phyloP scores from a whole-genome alignment of 2,888 invertebrate genomes.

The Phragmatobia fuliginosa region DNA sequence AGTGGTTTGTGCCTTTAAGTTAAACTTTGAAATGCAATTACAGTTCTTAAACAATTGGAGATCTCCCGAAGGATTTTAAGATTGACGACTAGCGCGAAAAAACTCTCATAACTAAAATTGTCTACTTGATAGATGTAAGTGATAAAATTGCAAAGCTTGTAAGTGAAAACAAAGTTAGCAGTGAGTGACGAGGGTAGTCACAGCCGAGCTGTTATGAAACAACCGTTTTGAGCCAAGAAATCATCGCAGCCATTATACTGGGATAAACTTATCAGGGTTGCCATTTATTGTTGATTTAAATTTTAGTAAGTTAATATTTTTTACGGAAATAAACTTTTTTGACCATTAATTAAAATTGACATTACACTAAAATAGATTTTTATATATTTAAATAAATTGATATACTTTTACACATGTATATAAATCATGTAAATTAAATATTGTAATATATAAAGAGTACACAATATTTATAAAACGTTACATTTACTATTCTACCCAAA shows the following conservation, averaged over 20 bases:
- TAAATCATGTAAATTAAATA: not conserved
- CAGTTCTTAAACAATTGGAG: not conserved
- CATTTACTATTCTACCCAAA: not conserved
- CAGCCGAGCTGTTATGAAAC: conserved; percentile 73
- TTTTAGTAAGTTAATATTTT: not conserved
- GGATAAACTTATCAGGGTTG: conserved; percentile 64
- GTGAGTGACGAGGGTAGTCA: conserved; percentile 70
- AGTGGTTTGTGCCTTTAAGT: not conserved
- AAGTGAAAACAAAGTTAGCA: conserved; percentile 74
- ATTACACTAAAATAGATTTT: no score
- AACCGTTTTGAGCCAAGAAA: conserved; percentile 75
- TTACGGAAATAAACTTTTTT: not conserved
- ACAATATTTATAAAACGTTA: not conserved
- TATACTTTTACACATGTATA: no score
- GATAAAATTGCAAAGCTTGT: conserved; percentile 54
- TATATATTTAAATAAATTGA: no score
- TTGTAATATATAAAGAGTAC: no score
- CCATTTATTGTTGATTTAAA: conserved; percentile 8
- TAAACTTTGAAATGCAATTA: not conserved
- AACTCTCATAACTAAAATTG: conserved; percentile 29
- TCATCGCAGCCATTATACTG: conserved; percentile 75
- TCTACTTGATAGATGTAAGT: conserved; percentile 31
- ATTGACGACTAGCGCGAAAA: conserved; percentile 26
- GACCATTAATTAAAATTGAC: no score
- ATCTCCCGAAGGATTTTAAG: conserved; percentile 18